These are phyloP conservation scores for Pammene aurita DNA, from an alignment of 2,888 invertebrate species.

Conservation along the genomic window DNA sequence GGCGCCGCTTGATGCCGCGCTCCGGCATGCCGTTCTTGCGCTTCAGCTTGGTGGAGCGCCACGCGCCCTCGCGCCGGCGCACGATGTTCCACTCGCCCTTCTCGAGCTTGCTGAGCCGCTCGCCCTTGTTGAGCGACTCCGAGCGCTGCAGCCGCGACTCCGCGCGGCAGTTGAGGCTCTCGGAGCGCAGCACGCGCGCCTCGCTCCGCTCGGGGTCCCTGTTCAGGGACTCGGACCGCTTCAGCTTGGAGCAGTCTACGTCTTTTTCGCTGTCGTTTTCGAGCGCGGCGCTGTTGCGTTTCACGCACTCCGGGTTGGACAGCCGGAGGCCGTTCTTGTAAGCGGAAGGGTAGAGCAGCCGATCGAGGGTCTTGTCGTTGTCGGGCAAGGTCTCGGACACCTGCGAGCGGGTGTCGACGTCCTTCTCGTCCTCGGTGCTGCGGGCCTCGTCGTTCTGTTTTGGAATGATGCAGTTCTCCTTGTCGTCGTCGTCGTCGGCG, in stretches of 20 bases:
- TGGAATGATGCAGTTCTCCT: constrained; percentile 66
- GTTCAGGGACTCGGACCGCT: constrained; percentile 85
- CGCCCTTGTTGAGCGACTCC: constrained; percentile 62
- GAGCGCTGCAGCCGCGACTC: constrained; percentile 61
- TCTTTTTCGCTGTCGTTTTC: constrained; percentile 50
- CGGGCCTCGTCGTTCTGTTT: constrained; percentile 62
- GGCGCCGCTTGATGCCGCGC: constrained; percentile 92
- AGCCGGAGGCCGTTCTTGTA: constrained; percentile 46
- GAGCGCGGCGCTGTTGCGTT: constrained; percentile 60
- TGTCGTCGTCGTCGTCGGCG: constrained; percentile 65
- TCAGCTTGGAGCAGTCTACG: constrained; percentile 62
- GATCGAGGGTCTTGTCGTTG: constrained; percentile 64
- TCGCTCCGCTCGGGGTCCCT: constrained; percentile 79
- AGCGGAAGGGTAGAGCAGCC: constrained; percentile 49
- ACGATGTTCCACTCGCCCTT: constrained; percentile 88
- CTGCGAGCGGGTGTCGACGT: constrained; percentile 89
- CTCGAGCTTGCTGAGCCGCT: constrained; percentile 84
- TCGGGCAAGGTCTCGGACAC: constrained; percentile 69
- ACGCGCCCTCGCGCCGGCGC: constrained; percentile 83
- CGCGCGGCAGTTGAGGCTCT: constrained; percentile 82
- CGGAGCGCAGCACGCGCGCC: constrained; percentile 84
- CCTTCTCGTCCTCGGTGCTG: constrained; percentile 89
- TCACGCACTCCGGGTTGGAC: constrained; percentile 53
- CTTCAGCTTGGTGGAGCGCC: constrained; percentile 86
- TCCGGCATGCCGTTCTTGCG: constrained; percentile 91